Base-by-base conservation (phyloP, 2,888 invertebrate species). In the Ochropleura plecta region DNA sequence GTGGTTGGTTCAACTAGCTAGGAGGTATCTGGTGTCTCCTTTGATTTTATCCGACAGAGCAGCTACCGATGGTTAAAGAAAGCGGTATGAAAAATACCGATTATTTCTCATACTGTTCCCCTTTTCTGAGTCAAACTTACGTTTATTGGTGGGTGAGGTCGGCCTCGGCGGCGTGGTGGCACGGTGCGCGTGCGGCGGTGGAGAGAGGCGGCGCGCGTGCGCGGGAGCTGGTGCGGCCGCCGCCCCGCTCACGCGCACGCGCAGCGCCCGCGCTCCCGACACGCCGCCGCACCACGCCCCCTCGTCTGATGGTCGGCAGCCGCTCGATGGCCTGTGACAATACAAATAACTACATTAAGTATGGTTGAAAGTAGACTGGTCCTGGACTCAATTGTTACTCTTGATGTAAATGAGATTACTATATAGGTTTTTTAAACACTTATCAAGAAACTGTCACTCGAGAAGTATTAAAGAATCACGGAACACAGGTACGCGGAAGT, bases 141-240 rank as follows among this genome's bases (percentile, higher is more conserved):
- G 92, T 91, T 94, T 95, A 80, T 78, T 90, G 20, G 77, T 89
- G 14, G 91, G 89, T 53, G 91, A 90, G 7, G 86, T 81, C 5
- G 94, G 94, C 53, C 90, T 86, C 0, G 94, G 93, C 60, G 96
- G 96, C 3, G 95, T 95, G 81, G 95, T 95, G 74, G 96, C 96
- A 16, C 94, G 90, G 84, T 95, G 95, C 81, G 96, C 96, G 89
- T 92, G 94, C 86, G 95, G 96, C 88, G 96, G 95, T 75, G 96
- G 96, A 18, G 95, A 95, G 73, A 96, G 90, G 68, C 93, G 93
- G 81, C 95, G 93, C 55, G 95, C 95, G 86, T 94, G 95, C 86
- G 95, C 95, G n/a, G 94, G 92, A 72, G 92, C 92, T 14, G 92
- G 90, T 67, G 90, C 88, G 8, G 90, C 88, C 10, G 83, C 77